phyloP scores from a whole-genome alignment of 1,140 invertebrate genomes.

The Platyscapa corneri region DNA sequence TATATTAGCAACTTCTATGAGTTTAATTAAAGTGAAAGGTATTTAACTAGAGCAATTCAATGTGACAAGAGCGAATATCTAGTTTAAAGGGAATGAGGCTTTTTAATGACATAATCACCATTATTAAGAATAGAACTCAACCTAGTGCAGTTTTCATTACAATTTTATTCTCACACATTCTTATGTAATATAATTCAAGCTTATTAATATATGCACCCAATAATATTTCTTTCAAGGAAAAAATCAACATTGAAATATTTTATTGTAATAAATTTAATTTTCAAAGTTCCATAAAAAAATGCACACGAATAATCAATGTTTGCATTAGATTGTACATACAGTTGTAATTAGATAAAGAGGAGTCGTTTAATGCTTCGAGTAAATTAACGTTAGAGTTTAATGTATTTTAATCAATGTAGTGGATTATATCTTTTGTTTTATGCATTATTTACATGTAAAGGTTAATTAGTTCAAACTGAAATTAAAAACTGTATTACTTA shows the following conservation, averaged over 20 bases:
- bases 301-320: too few relatives aligned
- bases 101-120: neutral
- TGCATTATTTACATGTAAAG: too few relatives aligned
- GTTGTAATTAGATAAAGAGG: too few relatives aligned
- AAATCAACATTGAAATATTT: too few relatives aligned
- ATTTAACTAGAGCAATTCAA: neutral
- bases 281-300: too few relatives aligned
- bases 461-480: neutral
- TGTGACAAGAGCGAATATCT: constrained; percentile 8
- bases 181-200: neutral
- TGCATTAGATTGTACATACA: too few relatives aligned
- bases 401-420: too few relatives aligned
- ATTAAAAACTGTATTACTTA: neutral
- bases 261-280: too few relatives aligned
- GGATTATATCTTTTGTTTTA: too few relatives aligned
- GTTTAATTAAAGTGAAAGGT: constrained; percentile 22
- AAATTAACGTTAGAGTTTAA: too few relatives aligned
- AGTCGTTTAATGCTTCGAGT: too few relatives aligned
- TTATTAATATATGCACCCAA: neutral
- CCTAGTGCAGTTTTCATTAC: neutral
- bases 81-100: neutral
- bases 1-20: neutral
- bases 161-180: neutral
- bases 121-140: neutral
- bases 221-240: too few relatives aligned